Evolutionary conservation across 2,888 invertebrate species (phyloP), one percentile per base, ranked within the genome.

Genomic region (Tillus elongatus): DNA sequence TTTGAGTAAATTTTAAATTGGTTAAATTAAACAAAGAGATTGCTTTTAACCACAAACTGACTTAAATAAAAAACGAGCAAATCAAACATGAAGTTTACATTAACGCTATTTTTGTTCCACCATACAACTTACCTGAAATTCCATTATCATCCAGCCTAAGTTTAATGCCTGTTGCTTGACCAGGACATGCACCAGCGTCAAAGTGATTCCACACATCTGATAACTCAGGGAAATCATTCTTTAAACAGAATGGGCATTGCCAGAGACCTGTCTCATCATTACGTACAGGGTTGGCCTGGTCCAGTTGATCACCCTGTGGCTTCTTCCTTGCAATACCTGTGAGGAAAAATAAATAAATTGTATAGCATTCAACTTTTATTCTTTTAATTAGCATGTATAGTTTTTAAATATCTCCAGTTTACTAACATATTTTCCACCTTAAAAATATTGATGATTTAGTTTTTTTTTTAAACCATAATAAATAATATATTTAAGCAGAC

Each of bases 161-260:
- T 41, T 87, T 77, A 0, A 98, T 84, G 1, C 98, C 98, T 0
- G 87, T 86, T 0, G 97, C 90, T 61, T 91, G 88, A 0, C 98
- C 98, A 0, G 91, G 95, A 67, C 98, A 98, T 1, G 84, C 79
- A 15, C 88, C 90, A 1, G 90, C 88, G 66, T 97, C 96, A 69
- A 96, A 96, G 65, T 97, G 96, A 66, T 90, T 92, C 96, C 96
- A 97, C 32, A 96, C 95, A 70, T 95, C 95, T 12, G 91, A 90
- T 15, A 96, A 69, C 60, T 96, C 96, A 0, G 91, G 88, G 55
- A 97, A 95, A 64, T 95, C 92, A 58, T 91, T 91, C 61, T 92
- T 91, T 49, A 87, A 73, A 69, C 97, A 97, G 67, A 96, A 95
- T 0, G 95, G 95, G 70, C 97, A 97, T 61, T 93, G 90, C 96